phyloP scores from a whole-genome alignment of 92 coral and sea anemone genomes.

The Porites divaricata region DNA sequence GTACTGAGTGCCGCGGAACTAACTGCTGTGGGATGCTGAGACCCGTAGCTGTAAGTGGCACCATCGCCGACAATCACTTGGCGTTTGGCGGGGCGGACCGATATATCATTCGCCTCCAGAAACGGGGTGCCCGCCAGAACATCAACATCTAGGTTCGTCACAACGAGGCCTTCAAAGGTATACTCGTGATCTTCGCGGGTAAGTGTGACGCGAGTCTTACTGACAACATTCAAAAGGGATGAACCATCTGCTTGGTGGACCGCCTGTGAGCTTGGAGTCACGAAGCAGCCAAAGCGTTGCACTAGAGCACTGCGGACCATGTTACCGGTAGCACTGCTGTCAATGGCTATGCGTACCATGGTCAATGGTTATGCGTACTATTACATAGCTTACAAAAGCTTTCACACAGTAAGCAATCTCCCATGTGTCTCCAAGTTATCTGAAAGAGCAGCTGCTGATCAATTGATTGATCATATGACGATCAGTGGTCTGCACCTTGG shows the following conservation, averaged over 20 bases:
- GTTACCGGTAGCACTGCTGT: conserved; percentile 66
- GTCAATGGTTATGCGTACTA: no score
- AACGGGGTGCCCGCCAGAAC: conserved; percentile 62
- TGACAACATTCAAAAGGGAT: conserved; percentile 59
- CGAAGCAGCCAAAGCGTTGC: conserved; percentile 30
- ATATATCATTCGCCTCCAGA: conserved; percentile 63
- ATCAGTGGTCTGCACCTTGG: no score
- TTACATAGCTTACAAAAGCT: no score
- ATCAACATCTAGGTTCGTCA: conserved; percentile 64
- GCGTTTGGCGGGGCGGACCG: conserved; percentile 70
- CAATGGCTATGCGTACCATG: conserved; percentile 30
- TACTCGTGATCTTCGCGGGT: conserved; percentile 42
- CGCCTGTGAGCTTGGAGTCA: conserved; percentile 42
- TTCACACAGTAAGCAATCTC: no score
- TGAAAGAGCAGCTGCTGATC: no score
- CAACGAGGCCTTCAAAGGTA: conserved; percentile 60
- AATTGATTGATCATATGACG: no score
- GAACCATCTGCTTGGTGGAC: conserved; percentile 47
- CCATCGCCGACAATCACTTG: conserved; percentile 50
- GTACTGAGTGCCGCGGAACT: conserved; percentile 54
- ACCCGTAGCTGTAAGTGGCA: conserved; percentile 45
- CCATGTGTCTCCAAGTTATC: no score
- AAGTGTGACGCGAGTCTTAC: conserved; percentile 46
- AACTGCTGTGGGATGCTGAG: background rate
- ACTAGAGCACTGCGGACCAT: conserved; percentile 48